Conservation (phyloP, 2,888 invertebrate species). For the Lomographa bimaculata region DNA sequence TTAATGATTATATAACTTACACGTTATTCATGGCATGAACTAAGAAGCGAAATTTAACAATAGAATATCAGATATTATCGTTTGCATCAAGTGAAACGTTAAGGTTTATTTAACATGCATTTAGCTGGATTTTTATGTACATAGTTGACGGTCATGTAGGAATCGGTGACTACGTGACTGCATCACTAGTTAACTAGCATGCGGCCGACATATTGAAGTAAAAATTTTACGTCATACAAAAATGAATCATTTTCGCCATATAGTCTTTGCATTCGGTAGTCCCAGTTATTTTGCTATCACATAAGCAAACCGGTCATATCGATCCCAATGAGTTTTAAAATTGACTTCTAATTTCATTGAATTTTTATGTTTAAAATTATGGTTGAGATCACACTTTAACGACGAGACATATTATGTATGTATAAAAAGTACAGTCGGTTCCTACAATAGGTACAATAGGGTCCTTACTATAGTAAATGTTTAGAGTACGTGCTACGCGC, state of each 20-base stretch:
- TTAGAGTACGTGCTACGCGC: constrained; percentile 48
- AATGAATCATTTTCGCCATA: constrained; percentile 1
- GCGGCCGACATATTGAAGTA: neutral
- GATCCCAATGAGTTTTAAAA: constrained; percentile 21
- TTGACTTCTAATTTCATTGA: constrained; percentile 26
- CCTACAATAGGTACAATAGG: constrained; percentile 26
- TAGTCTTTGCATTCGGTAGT: constrained; percentile 5
- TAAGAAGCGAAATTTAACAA: too few species aligned
- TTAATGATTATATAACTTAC: too few species aligned
- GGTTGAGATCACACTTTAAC: constrained; percentile 35
- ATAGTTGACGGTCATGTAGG: neutral
- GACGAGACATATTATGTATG: constrained; percentile 31
- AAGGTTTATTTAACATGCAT: too few species aligned
- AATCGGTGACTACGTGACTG: constrained; percentile 1
- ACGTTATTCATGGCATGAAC: too few species aligned
- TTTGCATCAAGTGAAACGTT: too few species aligned
- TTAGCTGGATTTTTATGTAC: too few species aligned
- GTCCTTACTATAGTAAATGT: constrained; percentile 37
- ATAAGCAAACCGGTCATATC: constrained; percentile 8
- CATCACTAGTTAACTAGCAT: neutral
- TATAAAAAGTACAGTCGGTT: constrained; percentile 34
- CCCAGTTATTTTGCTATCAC: constrained; percentile 1
- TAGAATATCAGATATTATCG: too few species aligned
- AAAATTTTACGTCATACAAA: constrained; percentile 6
- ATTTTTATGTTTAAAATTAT: constrained; percentile 28